phyloP scores from a whole-genome alignment of 2,797 vertebrate species.

The Enteromius argenteus region DNA sequence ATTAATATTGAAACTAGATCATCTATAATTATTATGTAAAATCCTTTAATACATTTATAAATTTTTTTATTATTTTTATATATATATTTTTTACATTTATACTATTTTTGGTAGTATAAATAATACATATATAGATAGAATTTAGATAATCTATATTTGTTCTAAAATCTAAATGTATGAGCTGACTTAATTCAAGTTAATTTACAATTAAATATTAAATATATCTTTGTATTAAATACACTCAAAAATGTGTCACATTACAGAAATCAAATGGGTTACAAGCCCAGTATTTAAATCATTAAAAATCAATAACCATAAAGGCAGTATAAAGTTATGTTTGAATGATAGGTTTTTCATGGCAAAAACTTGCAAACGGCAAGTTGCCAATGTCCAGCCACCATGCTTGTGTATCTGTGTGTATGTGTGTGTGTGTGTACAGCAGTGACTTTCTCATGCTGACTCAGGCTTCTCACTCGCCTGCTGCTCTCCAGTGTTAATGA shows the following conservation, averaged over 20 bases:
- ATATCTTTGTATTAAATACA: neutral
- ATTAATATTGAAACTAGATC: neutral
- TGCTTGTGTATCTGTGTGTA: neutral
- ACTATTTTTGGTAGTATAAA: neutral
- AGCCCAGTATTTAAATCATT: neutral
- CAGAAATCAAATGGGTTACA: neutral
- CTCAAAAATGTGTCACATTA: neutral
- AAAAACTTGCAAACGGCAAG: slow-evolving; percentile 24
- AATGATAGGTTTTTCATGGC: slow-evolving; percentile 63
- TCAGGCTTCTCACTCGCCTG: slow-evolving; percentile 30
- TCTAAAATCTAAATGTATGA: neutral
- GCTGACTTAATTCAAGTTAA: neutral
- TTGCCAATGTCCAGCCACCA: slow-evolving; percentile 67
- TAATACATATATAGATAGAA: too few relatives aligned
- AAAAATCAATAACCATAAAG: neutral
- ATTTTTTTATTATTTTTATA: too few relatives aligned
- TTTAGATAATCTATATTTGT: neutral
- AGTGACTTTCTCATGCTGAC: slow-evolving; percentile 44
- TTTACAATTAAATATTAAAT: neutral
- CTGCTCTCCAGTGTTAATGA: slow-evolving; percentile 52
- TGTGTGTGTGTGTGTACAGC: slow-evolving; percentile 8
- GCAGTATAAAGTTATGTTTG: slow-evolving; percentile 42
- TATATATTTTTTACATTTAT: too few relatives aligned
- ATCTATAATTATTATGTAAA: neutral
- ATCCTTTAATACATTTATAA: neutral